phyloP scores from a whole-genome alignment of 1,140 invertebrate genomes.

The Trinorchestia longiramus region DNA sequence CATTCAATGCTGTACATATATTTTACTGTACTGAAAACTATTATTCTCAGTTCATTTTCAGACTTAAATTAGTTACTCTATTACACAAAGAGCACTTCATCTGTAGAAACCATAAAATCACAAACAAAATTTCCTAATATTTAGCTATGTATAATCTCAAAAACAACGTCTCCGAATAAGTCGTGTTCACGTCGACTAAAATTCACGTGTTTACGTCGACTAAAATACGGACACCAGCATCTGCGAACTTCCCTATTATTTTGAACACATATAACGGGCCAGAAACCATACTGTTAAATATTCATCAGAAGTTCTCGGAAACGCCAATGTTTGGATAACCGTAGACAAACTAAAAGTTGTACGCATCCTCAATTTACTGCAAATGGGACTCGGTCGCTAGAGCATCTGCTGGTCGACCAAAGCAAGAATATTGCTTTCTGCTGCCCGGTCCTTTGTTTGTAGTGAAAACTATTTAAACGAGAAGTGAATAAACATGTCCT shows the following conservation, averaged over 20 bases:
- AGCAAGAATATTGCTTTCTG: neutral
- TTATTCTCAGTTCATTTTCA: too few relatives aligned
- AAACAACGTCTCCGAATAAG: neutral
- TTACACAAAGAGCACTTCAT: too few relatives aligned
- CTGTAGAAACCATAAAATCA: too few relatives aligned
- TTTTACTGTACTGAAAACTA: too few relatives aligned
- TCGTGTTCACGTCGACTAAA: neutral
- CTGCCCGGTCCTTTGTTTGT: neutral
- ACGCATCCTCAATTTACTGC: conserved; percentile 6
- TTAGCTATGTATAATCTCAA: too few relatives aligned
- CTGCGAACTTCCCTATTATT: neutral
- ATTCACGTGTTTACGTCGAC: neutral
- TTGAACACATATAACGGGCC: neutral
- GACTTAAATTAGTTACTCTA: too few relatives aligned
- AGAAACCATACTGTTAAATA: neutral
- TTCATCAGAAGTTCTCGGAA: neutral
- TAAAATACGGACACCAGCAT: neutral
- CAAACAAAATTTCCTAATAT: too few relatives aligned
- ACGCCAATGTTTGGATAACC: conserved; percentile 6
- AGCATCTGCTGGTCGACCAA: neutral
- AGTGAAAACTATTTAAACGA: neutral
- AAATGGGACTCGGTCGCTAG: neutral
- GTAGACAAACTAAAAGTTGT: conserved; percentile 9
- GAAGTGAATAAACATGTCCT: neutral
- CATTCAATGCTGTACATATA: too few relatives aligned